Percentiles rank a stretch among this genome's conserved stretches.
These are phyloP conservation scores for Chrysodeixis includens DNA, from an alignment of 2,888 invertebrate genomes.

Conservation along the genomic window DNA sequence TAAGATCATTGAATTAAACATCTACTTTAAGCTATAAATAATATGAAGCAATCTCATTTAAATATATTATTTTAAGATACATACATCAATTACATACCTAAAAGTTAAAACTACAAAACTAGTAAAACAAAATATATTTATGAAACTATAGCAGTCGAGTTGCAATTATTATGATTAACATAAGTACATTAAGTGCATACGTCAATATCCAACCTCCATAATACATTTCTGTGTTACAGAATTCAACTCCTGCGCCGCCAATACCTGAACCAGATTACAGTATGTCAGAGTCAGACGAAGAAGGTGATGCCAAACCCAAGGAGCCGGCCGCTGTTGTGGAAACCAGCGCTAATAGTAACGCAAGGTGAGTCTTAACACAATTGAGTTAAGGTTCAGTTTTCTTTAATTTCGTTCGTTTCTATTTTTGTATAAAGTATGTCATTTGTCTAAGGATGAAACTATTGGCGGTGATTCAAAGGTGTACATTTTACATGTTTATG, in stretches of 20 bases:
- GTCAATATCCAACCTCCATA: background rate
- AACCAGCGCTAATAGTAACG: slow-evolving; percentile 93
- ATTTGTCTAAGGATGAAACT: no score
- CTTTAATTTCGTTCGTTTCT: slow-evolving; percentile 12
- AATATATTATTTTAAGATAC: no score
- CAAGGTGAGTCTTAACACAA: slow-evolving; percentile 82
- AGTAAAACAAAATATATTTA: background rate
- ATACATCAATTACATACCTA: no score
- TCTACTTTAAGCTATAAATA: no score
- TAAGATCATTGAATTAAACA: slow-evolving; percentile 29
- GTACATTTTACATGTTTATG: background rate
- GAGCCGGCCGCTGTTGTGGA: slow-evolving; percentile 88
- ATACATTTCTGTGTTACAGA: slow-evolving; percentile 67
- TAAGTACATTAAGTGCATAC: background rate
- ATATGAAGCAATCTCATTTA: no score
- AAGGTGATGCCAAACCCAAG: slow-evolving; percentile 90
- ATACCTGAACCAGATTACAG: slow-evolving; percentile 98
- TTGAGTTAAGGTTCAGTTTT: background rate
- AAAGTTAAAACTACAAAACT: no score
- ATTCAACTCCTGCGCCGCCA: slow-evolving; percentile 91
- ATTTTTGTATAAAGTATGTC: no score
- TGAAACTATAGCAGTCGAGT: no score
- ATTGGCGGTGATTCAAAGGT: background rate
- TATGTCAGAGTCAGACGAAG: slow-evolving; percentile 95
- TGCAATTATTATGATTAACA: no score